Percentiles rank a stretch among this genome's conserved stretches.
These are phyloP conservation scores for Poecilia picta DNA, from an alignment of 2,797 vertebrate species.

Conservation along the genomic window DNA sequence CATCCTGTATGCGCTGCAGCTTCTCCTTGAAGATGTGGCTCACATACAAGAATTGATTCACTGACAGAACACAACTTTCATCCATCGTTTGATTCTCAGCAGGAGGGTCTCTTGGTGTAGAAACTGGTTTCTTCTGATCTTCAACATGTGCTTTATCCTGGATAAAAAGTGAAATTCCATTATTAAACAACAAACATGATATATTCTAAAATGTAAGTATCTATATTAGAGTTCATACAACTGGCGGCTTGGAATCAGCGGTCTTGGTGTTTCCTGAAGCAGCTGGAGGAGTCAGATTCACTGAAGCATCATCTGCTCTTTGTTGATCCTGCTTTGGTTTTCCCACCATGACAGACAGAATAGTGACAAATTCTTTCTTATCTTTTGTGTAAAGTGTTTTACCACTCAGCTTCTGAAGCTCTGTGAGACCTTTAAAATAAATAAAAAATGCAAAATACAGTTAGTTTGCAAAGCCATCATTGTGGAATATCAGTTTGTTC, in stretches of 20 bases:
- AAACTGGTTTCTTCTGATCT: accelerated
- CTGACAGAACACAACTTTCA: neutral
- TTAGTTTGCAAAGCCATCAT: too few relatives aligned
- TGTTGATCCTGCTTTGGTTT: accelerated
- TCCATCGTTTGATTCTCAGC: neutral
- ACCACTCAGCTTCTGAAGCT: constrained; percentile 5
- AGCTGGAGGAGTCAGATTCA: neutral
- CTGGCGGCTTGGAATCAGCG: accelerated
- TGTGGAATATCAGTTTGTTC: too few relatives aligned
- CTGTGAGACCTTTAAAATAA: neutral
- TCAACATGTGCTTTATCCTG: neutral
- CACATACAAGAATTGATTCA: constrained; percentile 57
- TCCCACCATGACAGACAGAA: neutral
- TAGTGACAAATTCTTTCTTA: neutral
- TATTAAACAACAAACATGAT: neutral
- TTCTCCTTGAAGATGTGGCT: constrained; percentile 51
- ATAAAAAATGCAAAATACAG: neutral
- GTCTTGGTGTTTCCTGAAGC: neutral
- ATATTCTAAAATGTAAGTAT: neutral
- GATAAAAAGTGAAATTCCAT: neutral
- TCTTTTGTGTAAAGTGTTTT: accelerated
- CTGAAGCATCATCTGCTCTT: neutral
- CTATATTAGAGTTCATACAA: constrained; percentile 34
- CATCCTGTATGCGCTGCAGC: constrained; percentile 40
- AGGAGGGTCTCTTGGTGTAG: neutral